Evolutionary conservation across 2,113 vertebrate genomes (phyloP), one percentile per base, ranked within the genome.

Genomic region (Nannobrachium achirus): DNA sequence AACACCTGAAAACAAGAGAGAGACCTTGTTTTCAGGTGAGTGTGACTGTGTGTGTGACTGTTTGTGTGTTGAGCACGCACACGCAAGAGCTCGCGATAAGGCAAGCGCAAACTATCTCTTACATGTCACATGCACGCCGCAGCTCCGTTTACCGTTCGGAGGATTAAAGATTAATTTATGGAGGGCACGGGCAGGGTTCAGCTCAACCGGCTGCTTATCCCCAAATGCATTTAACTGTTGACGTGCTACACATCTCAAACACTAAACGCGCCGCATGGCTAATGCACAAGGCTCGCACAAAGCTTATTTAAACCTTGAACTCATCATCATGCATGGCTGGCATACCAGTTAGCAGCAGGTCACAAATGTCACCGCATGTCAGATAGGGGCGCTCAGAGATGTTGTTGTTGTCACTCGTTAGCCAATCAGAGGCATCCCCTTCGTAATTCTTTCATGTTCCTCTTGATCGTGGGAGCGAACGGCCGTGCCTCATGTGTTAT

Each of bases 81-180:
- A 33, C 25, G 25, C 6, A 33, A 33, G 25, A 33, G 6, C 20
- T 25, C 20, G 44, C 25, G 64, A 57, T 66, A 46, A 7, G 63
- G 69, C 59, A 46, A 80, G 81, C 70, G 61, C 59, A 58, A 45
- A 16, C 40, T 67, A 15, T 72, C 71, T 73, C 61, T 69, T 49
- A 52, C 78, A 50, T 66, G 25, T 50, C 46, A 50, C 42, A 49
- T 71, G 63, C 66, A 51, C 51, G 25, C 25, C 25, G 25, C 79
- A 41, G 66, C 69, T 86, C 69, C 56, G 52, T 78, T 73, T 78
- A 64, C 66, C 71, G 33, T 16, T 48, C 6, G 41, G 18, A 39
- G 78, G 71, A 75, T 85, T 85, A 82, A 84, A 84, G 67, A 88
- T 86, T 75, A 62, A 86, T 86, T 80, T 44, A 48, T 68, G 46